Evolutionary conservation across 2,113 vertebrate species (phyloP), one percentile per base, ranked within the genome.

Genomic region (Cinclus cinclus): DNA sequence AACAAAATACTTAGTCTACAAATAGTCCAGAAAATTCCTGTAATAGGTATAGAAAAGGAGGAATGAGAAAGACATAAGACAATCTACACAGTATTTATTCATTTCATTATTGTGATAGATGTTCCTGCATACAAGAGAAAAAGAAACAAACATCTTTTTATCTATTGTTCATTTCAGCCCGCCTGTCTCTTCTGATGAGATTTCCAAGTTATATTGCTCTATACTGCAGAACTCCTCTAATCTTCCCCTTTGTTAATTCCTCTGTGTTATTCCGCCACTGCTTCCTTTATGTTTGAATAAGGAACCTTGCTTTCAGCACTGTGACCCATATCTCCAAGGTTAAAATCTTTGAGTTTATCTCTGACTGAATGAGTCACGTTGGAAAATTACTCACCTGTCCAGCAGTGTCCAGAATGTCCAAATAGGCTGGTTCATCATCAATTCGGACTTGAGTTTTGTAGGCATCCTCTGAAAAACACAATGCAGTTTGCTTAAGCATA

Each of bases 321-420:
- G 14, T 69, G 49, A 47, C 58, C 15, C 33, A 21, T 53, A 15
- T 24, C 65, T 69, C 46, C 13, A 3, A 85, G 21, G 23, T 75
- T 83, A 79, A 94, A 89, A 22, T 76, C 15, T 41, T 63, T 78
- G n/a, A 13, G 3, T 44, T 92, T 75, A 15, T n/a, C 44, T 91
- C n/a, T 75, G 23, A 64, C 18, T 27, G 23, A 82, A 63, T 31
- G 10, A 10, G 42, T 70, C 49, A 77, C 16, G 60, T 2, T 56
- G 24, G 20, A 30, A 92, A 47, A 91, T 10, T 42, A 94, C 92
- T 91, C 83, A 98, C 98, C 96, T 98, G 98, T 71, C 98, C 98
- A 81, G 97, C 98, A 74, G 98, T 98, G 70, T 98, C 98, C 84
- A 98, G 88, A 93, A 98, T 98, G 79, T 98, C 98, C 96, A 98